Evolutionary conservation across 2,797 vertebrate genomes (phyloP), one percentile per base, ranked within the genome.

Genomic region (Podarcis lilfordi): DNA sequence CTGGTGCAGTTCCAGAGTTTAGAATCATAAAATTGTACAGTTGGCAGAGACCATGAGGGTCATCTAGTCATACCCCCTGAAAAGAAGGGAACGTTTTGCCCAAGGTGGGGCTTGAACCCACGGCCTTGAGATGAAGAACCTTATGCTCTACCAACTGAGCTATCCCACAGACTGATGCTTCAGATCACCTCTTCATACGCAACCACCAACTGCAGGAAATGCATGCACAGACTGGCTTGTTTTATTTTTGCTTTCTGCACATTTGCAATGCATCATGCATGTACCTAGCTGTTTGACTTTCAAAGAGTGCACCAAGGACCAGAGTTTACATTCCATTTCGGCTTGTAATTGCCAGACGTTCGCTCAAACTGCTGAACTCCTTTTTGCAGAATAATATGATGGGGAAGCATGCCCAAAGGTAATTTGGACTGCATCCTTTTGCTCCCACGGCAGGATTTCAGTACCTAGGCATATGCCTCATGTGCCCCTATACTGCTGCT

Each of bases 271-370:
- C 45, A 27, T n/a, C 5, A n/a, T 50, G 43, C 23, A 55, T 15
- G 7, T 59, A 25, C 32, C 64, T n/a, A 29, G 43, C 76, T 55
- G 43, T 37, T 86, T 80, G 71, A 86, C 76, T 86, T 79, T 80
- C 64, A 40, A 80, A 61, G 32, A 37, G 77, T n/a, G n/a, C 25
- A 11, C 50, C 59, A 64, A 72, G 45, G 45, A 80, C 3, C 78
- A 59, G 66, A 80, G 9, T 86, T 86, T 86, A 74, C 78, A 61
- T 86, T 86, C 68, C 23, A 11, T 80, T 61, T 72, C 61, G 17
- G 66, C 45, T 37, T 80, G 77, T 80, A 86, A 86, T 80, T 86
- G 64, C 66, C 68, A 72, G 78, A 7, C 17, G 29, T 71, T 80
- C 32, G 32, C n/a, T 80, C 37, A n/a, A 77, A n/a, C 61, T 68